Evolutionary conservation across 2,888 invertebrate genomes (phyloP).

Genomic region (Acrocyrtus sp.): DNA sequence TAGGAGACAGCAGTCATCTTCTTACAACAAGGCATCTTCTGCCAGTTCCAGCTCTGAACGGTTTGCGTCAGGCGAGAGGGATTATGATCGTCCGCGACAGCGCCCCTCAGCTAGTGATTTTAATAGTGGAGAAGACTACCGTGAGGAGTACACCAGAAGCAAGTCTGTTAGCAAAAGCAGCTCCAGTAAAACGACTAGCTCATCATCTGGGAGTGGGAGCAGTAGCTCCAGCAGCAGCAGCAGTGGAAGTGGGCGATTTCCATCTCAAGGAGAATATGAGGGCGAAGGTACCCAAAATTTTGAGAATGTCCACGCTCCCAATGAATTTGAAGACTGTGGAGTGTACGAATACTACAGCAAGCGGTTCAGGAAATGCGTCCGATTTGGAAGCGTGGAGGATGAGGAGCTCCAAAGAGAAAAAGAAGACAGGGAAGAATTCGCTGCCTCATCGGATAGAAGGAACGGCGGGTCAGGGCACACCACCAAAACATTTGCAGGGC

Average conservation of each 20-base stretch:
- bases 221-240: neutral
- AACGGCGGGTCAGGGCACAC: neutral
- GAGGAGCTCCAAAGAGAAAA: constrained; percentile 31
- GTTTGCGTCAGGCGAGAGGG: neutral
- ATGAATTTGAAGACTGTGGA: constrained; percentile 37
- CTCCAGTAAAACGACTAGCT: constrained; percentile 11
- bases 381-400: constrained; percentile 26
- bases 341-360: constrained; percentile 40
- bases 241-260: neutral
- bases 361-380: constrained; percentile 28
- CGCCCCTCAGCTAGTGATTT: neutral
- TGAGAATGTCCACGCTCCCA: constrained; percentile 21
- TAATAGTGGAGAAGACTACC: neutral
- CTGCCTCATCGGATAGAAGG: no score
- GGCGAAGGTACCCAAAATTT: constrained; percentile 23
- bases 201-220: neutral
- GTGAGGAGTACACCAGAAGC: constrained; percentile 19
- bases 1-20: neutral
- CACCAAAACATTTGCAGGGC: constrained; percentile 25
- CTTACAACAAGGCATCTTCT: neutral
- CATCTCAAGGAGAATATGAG: neutral
- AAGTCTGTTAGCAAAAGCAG: neutral
- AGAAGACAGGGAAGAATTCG: constrained; percentile 7
- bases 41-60: constrained; percentile 1
- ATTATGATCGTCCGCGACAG: neutral